Conservation (phyloP, 2,888 invertebrate species). For the Caenorhabditis doughertyi region DNA sequence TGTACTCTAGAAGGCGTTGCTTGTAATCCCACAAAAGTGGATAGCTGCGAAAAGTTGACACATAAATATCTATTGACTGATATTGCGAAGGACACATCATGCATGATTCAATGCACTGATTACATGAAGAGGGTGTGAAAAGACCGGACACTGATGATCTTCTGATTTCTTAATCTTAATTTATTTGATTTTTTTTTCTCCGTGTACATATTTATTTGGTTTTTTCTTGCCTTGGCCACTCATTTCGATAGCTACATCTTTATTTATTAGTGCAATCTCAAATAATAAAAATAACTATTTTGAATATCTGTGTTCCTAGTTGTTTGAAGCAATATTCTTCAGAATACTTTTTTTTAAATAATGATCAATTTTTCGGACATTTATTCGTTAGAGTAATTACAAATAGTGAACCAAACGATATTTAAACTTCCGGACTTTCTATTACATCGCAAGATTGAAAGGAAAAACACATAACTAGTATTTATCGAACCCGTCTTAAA, state of each 20-base stretch:
- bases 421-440: conserved; percentile 7
- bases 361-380: too few species aligned
- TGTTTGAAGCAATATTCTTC: too few species aligned
- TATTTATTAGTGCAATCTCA: conserved; percentile 56
- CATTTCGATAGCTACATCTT: conserved; percentile 32
- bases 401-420: conserved; percentile 34
- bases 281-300: conserved; percentile 37
- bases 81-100: conserved; percentile 80
- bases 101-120: conserved; percentile 82
- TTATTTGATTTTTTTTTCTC: conserved; percentile 31
- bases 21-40: conserved; percentile 80
- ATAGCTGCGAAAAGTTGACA: conserved; percentile 79
- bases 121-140: conserved; percentile 70
- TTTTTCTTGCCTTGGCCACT: conserved; percentile 13
- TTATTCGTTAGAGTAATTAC: conserved; percentile 20
- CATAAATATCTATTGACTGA: conserved; percentile 80
- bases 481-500: conserved; percentile 20
- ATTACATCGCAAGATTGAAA: conserved; percentile 18
- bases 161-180: conserved; percentile 17
- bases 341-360: too few species aligned
- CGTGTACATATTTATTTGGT: conserved; percentile 35
- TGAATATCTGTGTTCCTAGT: conserved; percentile 9
- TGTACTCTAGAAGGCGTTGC: conserved; percentile 82
- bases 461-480: conserved; percentile 21
- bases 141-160: conserved; percentile 13